Evolutionary conservation across 2,113 vertebrate species (phyloP), one percentile per base, ranked within the genome.

Genomic region (Ptychochromis oligacanthus): DNA sequence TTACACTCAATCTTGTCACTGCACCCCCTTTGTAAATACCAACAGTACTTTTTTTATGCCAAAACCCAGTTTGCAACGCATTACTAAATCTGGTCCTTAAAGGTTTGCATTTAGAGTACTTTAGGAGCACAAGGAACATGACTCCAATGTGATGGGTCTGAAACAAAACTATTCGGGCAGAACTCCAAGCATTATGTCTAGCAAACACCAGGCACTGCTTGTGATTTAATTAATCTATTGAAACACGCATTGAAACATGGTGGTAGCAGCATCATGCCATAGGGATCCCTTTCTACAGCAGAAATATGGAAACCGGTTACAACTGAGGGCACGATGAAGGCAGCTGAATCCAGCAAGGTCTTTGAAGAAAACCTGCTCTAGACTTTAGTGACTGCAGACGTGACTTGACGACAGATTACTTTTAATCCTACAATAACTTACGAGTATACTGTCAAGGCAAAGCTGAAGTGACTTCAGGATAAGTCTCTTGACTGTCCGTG

Each of bases 341-440:
- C 11, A 3, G 5, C 22, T 22, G 24, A 24, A 52, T 28, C 49
- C 1, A 31, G 17, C 17, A 70, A 70, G 10, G 65, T 43, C 43
- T 4, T 6, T 4, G 1, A 52, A 28, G 65, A 34, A 72, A 34
- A 72, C 18, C 67, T 54, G 31, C 11, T 72, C 6, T 72, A 9
- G 26, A 54, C 14, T 2, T 72, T 72, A 54, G 15, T 52, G 2
- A 70, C 10, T 70, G 6, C 28, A 31, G 28, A 31, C 4, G 28
- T 31, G 28, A 31, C 28, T 31, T 31, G 24, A 31, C 17, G 31
- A 34, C 1, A 72, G 67, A 72, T 14, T 54, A 54, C 67, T 6
- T 34, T 70, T 54, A 54, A 72, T 72, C 67, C 26, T 72, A 72
- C 46, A 72, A n/a, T 72, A 46, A 72, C 67, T 46, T 67, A 38